phyloP scores from a whole-genome alignment of 2,797 vertebrate species.

The Lagodon rhomboides region DNA sequence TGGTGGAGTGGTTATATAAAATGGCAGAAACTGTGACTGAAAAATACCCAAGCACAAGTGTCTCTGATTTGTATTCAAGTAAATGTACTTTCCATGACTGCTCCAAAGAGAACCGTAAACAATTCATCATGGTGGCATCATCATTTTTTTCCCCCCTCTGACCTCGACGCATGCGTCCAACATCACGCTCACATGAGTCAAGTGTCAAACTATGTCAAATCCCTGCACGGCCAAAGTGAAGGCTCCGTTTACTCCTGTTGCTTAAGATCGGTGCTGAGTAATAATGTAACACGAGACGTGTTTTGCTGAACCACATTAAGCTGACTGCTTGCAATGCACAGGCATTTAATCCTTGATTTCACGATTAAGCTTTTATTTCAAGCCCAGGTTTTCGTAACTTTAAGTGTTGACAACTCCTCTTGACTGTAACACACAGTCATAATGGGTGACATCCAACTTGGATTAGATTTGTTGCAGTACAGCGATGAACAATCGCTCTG shows the following conservation, averaged over 20 bases:
- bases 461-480: conserved; percentile 58
- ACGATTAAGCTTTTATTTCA: conserved; percentile 37
- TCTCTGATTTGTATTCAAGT: background rate
- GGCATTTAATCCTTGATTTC: conserved; percentile 36
- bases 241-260: conserved; percentile 65
- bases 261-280: conserved; percentile 67
- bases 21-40: background rate
- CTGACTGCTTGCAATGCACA: conserved; percentile 13
- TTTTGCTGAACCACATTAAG: conserved; percentile 24
- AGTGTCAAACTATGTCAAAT: conserved; percentile 71
- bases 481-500: conserved; percentile 28
- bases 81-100: conserved; percentile 17
- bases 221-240: conserved; percentile 35
- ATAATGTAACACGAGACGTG: conserved; percentile 61
- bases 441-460: conserved; percentile 44
- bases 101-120: conserved; percentile 61
- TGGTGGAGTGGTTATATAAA: background rate
- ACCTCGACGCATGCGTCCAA: conserved; percentile 47
- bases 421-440: conserved; percentile 25
- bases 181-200: conserved; percentile 67
- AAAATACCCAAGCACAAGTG: background rate
- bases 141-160: conserved; percentile 13
- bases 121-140: conserved; percentile 70
- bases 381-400: conserved; percentile 14
- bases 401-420: conserved; percentile 14